Evolutionary conservation across 2,113 vertebrate genomes (phyloP).

Genomic region (Murina feae): DNA sequence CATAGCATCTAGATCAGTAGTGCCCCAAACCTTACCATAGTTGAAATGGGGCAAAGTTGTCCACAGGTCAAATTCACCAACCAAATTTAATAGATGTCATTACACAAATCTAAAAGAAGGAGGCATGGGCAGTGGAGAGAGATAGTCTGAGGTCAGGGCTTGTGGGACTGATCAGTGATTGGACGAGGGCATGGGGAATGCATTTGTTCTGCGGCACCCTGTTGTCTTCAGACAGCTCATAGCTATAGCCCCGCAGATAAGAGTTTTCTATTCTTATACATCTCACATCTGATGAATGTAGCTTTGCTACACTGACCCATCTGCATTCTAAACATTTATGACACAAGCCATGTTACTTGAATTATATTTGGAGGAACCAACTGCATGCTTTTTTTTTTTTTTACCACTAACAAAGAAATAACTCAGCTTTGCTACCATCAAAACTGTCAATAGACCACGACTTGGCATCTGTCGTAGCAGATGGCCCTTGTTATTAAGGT

Average conservation of each 20-base stretch:
- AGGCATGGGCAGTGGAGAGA: background rate
- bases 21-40: background rate
- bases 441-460: background rate
- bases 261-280: background rate
- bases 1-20: background rate
- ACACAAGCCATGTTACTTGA: background rate
- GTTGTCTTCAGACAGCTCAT: background rate
- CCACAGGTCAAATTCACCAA: background rate
- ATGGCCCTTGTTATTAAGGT: background rate
- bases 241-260: background rate
- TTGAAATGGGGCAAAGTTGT: background rate
- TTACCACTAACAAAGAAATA: constrained; percentile 1
- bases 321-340: background rate
- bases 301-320: background rate
- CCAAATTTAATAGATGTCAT: background rate
- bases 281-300: background rate
- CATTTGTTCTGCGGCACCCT: background rate
- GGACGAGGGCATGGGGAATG: background rate
- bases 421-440: background rate
- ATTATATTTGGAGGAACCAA: constrained; percentile 3
- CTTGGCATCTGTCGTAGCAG: constrained; percentile 2
- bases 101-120: background rate
- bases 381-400: background rate
- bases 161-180: background rate
- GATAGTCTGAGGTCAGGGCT: background rate